phyloP scores from a whole-genome alignment of 2,113 vertebrate species.

The Corydoras maculifer region DNA sequence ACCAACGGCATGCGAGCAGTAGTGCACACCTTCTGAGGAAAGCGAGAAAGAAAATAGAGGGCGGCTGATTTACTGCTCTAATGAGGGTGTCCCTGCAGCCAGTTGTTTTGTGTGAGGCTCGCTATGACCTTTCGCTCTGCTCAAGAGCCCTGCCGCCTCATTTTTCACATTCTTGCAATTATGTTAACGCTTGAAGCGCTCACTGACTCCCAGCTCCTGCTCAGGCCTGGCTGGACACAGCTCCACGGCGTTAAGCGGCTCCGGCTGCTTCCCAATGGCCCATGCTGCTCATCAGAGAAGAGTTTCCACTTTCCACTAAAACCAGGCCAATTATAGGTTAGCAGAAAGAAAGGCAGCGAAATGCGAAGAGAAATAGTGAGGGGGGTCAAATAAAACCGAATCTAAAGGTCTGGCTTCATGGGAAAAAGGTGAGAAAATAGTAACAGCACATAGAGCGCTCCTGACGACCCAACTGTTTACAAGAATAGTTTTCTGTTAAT shows the following conservation, averaged over 20 bases:
- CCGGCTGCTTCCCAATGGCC: slow-evolving; percentile 36
- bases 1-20: slow-evolving; percentile 48
- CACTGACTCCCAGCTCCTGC: slow-evolving; percentile 85
- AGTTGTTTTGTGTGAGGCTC: slow-evolving; percentile 89
- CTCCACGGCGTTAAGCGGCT: slow-evolving; percentile 25
- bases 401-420: slow-evolving; percentile 27
- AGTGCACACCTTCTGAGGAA: slow-evolving; percentile 28
- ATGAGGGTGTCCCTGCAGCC: slow-evolving; percentile 92
- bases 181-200: slow-evolving; percentile 98
- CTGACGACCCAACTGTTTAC: not conserved
- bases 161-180: slow-evolving; percentile 99
- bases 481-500: not conserved
- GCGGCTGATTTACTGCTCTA: slow-evolving; percentile 85
- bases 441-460: not conserved
- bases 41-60: slow-evolving; percentile 47
- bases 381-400: slow-evolving; percentile 7
- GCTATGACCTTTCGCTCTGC: slow-evolving; percentile 90
- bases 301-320: slow-evolving; percentile 28
- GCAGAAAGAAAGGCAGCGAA: slow-evolving; percentile 33
- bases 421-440: not conserved
- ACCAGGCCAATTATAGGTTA: slow-evolving; percentile 27
- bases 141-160: slow-evolving; percentile 88
- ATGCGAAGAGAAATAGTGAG: slow-evolving; percentile 7
- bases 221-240: slow-evolving; percentile 57
- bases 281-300: slow-evolving; percentile 29